These are phyloP conservation scores for Pocillopora meandrina DNA, from an alignment of 92 coral and sea anemone genomes.

Conservation along the genomic window DNA sequence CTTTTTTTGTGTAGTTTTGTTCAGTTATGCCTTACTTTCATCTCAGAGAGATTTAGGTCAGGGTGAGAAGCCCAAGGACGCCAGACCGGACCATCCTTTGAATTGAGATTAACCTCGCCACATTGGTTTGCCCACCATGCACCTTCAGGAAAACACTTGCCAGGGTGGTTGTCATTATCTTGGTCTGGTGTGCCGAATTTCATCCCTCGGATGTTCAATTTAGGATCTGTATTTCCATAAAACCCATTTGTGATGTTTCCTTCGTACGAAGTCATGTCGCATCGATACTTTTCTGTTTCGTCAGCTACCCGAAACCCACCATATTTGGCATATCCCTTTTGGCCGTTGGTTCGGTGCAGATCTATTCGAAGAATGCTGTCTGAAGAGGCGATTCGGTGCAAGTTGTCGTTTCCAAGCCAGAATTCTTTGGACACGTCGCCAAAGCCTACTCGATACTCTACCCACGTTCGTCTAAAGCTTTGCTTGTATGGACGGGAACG, in stretches of 20 bases:
- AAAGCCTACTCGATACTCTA: neutral
- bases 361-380: neutral
- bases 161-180: conserved; percentile 17
- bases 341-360: neutral
- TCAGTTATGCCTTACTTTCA: conserved; percentile 27
- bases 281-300: conserved; percentile 24
- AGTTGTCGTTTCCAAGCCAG: conserved; percentile 28
- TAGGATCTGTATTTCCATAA: conserved; percentile 19
- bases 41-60: neutral
- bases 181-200: conserved; percentile 36
- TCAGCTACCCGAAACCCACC: conserved; percentile 31
- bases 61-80: neutral
- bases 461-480: neutral
- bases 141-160: neutral
- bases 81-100: neutral
- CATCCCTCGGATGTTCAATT: conserved; percentile 13
- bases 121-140: conserved; percentile 38
- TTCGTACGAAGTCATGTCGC: conserved; percentile 35
- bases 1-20: neutral
- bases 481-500: neutral
- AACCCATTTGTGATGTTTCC: conserved; percentile 38
- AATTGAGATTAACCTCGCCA: conserved; percentile 6
- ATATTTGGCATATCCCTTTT: conserved; percentile 15
- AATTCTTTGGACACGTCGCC: conserved; percentile 6
- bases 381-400: conserved; percentile 5